These are phyloP conservation scores for Pentalonia nigronervosa DNA, from an alignment of 1,140 invertebrate species.

Conservation along the genomic window DNA sequence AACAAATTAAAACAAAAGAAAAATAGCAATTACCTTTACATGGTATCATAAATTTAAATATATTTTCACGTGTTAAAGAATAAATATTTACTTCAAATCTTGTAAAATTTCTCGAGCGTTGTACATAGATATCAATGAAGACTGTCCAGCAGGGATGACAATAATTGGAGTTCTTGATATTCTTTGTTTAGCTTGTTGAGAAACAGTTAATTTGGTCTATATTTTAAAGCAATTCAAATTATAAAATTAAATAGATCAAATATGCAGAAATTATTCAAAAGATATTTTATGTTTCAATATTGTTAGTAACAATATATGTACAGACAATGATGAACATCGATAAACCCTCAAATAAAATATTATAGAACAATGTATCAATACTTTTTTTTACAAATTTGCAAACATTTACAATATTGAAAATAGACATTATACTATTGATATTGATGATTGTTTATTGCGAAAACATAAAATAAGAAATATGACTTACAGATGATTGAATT, in stretches of 20 bases:
- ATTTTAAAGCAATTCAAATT: background rate
- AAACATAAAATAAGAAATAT: no score
- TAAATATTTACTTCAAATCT: constrained; percentile 77
- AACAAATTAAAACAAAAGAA: background rate
- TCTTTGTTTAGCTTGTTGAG: constrained; percentile 71
- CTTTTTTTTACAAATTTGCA: background rate
- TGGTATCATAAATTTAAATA: background rate
- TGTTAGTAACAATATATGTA: no score
- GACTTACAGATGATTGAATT: background rate
- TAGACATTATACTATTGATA: no score
- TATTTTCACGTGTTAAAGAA: background rate
- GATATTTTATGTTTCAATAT: no score
- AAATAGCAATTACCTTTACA: background rate
- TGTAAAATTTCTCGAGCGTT: constrained; percentile 98
- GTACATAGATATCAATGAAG: constrained; percentile 96
- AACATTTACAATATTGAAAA: no score
- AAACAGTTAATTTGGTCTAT: constrained; percentile 61
- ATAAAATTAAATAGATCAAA: background rate
- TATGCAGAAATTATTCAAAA: no score
- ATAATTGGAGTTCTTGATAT: constrained; percentile 97
- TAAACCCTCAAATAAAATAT: background rate
- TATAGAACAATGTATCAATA: background rate
- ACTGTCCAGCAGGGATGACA: constrained; percentile 95
- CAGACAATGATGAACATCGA: background rate
- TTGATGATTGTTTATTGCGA: no score